Conservation (phyloP, 2,113 vertebrate species). For the Sturnira hondurensis region DNA sequence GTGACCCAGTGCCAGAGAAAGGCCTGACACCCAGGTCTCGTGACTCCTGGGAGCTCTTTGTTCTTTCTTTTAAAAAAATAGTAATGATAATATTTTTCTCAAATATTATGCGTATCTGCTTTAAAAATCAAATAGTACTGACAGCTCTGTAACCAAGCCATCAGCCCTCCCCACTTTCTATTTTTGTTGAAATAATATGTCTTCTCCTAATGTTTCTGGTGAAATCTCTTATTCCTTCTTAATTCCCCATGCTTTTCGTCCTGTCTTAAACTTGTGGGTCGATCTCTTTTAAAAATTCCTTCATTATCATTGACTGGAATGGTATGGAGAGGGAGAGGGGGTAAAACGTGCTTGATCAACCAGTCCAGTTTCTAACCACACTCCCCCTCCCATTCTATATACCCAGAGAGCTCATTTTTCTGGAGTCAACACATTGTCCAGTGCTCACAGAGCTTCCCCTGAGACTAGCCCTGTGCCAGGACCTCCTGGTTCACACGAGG, state of each 20-base stretch:
- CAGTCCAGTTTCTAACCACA: background rate
- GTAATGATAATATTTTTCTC: background rate
- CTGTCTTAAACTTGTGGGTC: background rate
- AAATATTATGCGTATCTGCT: background rate
- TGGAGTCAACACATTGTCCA: background rate
- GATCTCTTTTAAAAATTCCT: background rate
- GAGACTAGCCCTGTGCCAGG: background rate
- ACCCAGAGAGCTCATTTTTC: background rate
- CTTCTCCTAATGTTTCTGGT: constrained; percentile 13
- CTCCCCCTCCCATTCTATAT: background rate
- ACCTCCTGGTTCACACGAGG: background rate
- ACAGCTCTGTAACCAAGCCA: background rate
- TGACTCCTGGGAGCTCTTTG: background rate
- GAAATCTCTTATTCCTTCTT: background rate
- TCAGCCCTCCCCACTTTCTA: background rate
- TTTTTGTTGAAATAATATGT: constrained; percentile 30
- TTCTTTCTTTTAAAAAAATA: background rate
- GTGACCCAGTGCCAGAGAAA: background rate
- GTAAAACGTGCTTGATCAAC: background rate
- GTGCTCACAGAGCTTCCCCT: background rate
- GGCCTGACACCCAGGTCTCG: background rate
- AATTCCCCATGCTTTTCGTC: background rate
- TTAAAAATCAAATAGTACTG: background rate
- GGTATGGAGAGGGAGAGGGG: background rate
- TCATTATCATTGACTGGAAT: background rate